phyloP scores from a whole-genome alignment of 2,888 invertebrate genomes.

The Amphipyra tragopoginis region DNA sequence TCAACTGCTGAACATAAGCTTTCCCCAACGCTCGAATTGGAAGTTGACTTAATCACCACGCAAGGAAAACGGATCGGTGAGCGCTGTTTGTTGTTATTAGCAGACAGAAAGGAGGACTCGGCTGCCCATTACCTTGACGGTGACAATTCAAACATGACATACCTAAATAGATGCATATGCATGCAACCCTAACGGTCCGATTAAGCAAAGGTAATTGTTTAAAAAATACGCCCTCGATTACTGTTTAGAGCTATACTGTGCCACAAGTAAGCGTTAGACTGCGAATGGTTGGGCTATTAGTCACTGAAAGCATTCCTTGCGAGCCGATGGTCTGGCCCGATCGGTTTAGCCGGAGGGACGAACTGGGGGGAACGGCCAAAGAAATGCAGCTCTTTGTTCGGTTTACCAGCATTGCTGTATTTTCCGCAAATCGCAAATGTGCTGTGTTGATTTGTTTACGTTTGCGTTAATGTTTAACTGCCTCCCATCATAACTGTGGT shows the following conservation, averaged over 20 bases:
- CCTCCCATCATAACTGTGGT: conserved; percentile 2
- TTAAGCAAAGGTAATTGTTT: no score
- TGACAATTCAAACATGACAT: no score
- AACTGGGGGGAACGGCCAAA: conserved; percentile 55
- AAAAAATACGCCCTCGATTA: no score
- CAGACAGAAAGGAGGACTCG: no score
- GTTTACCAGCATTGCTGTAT: conserved; percentile 41
- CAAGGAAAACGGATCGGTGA: no score
- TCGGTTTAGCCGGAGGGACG: conserved; percentile 55
- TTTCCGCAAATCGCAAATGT: conserved; percentile 41
- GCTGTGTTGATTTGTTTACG: conserved; percentile 29
- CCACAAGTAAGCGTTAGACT: conserved; percentile 68
- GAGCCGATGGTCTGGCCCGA: conserved; percentile 73
- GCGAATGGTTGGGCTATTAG: conserved; percentile 79
- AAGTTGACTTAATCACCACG: no score
- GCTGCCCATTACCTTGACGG: no score
- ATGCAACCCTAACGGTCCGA: no score
- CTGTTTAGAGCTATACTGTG: conserved; percentile 4
- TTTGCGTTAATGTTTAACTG: neutral
- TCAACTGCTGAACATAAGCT: no score
- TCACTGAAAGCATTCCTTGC: conserved; percentile 85
- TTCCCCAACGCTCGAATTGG: no score
- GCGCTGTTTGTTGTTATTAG: no score
- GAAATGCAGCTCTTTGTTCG: conserved; percentile 54
- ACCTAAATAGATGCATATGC: no score